These are phyloP conservation scores for Enteromius afrohamiltoni DNA, from an alignment of 2,797 vertebrate genomes.

Conservation along the genomic window DNA sequence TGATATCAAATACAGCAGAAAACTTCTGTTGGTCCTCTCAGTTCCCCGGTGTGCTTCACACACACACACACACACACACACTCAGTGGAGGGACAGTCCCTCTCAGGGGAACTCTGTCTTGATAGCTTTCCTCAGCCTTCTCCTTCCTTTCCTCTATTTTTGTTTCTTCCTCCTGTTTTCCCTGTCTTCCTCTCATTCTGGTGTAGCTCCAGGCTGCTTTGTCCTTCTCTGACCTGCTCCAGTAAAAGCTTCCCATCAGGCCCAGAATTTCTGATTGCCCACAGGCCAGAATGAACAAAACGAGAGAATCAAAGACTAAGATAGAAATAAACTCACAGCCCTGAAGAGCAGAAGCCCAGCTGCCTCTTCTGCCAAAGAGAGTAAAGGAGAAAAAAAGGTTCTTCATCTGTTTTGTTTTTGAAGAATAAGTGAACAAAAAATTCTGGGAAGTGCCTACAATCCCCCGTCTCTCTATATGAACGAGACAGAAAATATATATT, in stretches of 20 bases:
- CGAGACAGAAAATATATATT: neutral
- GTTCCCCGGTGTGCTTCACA: neutral
- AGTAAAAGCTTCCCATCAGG: constrained; percentile 37
- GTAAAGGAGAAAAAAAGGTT: neutral
- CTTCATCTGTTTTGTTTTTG: neutral
- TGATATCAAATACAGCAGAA: constrained; percentile 2
- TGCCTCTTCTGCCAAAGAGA: neutral
- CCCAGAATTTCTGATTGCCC: constrained; percentile 15
- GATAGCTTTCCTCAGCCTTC: constrained; percentile 23
- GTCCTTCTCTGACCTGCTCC: constrained; percentile 19
- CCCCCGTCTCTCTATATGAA: neutral
- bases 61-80: neutral
- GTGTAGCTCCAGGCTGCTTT: neutral
- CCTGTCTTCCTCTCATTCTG: constrained; percentile 16
- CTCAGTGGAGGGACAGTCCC: neutral
- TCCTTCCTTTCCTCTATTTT: constrained; percentile 13
- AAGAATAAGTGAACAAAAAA: neutral
- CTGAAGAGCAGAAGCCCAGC: neutral
- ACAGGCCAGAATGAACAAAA: constrained; percentile 14
- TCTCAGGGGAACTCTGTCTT: constrained; percentile 25
- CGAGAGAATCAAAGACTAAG: neutral
- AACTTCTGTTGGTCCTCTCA: neutral
- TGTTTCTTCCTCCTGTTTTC: constrained; percentile 1
- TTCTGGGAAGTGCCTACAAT: neutral
- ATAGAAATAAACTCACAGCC: neutral